phyloP scores from a whole-genome alignment of 1,140 invertebrate genomes.

The Trichonephila inaurata region DNA sequence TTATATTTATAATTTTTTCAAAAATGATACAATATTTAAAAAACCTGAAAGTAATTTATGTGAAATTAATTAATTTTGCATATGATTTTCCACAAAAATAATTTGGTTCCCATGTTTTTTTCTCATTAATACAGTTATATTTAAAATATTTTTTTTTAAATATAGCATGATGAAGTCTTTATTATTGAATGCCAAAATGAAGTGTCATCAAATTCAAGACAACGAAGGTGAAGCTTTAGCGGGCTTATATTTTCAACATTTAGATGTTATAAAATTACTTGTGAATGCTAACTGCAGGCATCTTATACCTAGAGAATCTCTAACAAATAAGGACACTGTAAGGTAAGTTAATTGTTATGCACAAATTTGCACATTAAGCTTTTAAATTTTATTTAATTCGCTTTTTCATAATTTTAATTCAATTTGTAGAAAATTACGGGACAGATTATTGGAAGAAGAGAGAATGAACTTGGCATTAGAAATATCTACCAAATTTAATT shows the following conservation, averaged over 20 bases:
- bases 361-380: too few species aligned
- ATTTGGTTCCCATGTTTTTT: too few species aligned
- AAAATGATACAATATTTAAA: too few species aligned
- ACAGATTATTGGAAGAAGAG: constrained; percentile 87
- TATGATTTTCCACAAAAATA: too few species aligned
- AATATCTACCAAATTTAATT: constrained; percentile 90
- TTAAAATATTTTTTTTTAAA: constrained; percentile 17
- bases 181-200: constrained; percentile 86
- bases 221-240: constrained; percentile 80
- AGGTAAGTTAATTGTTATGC: constrained; percentile 37
- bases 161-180: constrained; percentile 85
- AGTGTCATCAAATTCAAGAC: constrained; percentile 83
- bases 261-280: constrained; percentile 82
- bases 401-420: too few species aligned
- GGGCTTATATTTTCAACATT: constrained; percentile 80
- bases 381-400: neutral
- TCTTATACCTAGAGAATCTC: constrained; percentile 80
- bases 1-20: too few species aligned
- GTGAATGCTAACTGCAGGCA: constrained; percentile 81
- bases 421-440: constrained; percentile 54
- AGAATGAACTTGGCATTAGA: constrained; percentile 90
- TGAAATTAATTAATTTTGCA: too few species aligned
- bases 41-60: too few species aligned
- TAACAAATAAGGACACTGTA: constrained; percentile 66
- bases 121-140: too few species aligned